Evolutionary conservation across 2,888 invertebrate species (phyloP), one percentile per base, ranked within the genome.

Genomic region (Amaurobius ferox): DNA sequence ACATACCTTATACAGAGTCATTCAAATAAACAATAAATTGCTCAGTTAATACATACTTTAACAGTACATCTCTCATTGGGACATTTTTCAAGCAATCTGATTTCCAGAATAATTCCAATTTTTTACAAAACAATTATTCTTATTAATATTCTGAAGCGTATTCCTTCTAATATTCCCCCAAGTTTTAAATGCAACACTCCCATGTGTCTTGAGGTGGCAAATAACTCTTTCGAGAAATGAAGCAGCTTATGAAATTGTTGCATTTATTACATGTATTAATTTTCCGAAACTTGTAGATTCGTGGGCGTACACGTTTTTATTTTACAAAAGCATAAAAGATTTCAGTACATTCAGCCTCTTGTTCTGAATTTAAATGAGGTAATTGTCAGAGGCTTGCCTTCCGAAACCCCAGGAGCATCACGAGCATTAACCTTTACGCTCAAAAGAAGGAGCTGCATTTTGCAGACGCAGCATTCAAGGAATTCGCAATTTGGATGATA

Each of bases 271-370:
- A 32, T 23, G 23, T 35, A 67, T 67, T 67, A 35, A 67, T 67
- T 67, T 23, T 23, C 23, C 7, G 35, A 67, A 67, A 16, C 35
- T 35, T 67, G 28, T 0, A 67, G 19, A 67, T 67, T 67, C 67
- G 67, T 67, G 67, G 67, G 67, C 39, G 67, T 67, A 30, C 30
- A 30, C 67, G 39, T 3, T 67, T 67, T 67, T 67, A 35, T 67
- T 9, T 67, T 35, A 32, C 67, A 67, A 66, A 30, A n/a, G 66
- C 62, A 66, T 66, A 9, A 61, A 61, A 66, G 30, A 30, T 67
- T 67, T 67, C 39, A 19, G 67, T 35, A 67, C 13, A 67, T 32
- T 23, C 23, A 67, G 26, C n/a, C 32, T 39, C 39, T 67, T 67
- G 67, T 28, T 67, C 39, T 67, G 67, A 67, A 67, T 67, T 35